These are phyloP conservation scores for Halichondria panicea DNA, from an alignment of 37 sponge, comb jelly and placozoan genomes.

Conservation along the genomic window DNA sequence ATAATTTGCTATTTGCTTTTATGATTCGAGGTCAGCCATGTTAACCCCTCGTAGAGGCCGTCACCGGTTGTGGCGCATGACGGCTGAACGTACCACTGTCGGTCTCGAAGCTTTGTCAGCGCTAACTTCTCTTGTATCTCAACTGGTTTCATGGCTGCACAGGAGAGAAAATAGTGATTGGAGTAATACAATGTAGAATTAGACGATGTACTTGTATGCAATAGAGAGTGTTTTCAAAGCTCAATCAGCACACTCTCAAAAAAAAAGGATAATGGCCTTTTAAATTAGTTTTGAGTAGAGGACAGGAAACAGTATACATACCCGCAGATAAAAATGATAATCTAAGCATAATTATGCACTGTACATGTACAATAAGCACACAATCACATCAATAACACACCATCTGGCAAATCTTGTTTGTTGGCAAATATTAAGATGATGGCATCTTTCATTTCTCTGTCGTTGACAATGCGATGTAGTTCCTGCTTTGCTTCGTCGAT, in stretches of 20 bases:
- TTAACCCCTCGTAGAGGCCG: slow-evolving; percentile 95
- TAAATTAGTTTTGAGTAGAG: background rate
- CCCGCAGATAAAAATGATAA: background rate
- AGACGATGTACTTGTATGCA: too few relatives aligned
- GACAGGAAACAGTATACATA: background rate
- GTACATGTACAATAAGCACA: background rate
- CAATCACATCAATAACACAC: slow-evolving; percentile 35
- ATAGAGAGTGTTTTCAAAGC: too few relatives aligned
- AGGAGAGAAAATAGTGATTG: too few relatives aligned
- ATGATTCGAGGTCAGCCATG: slow-evolving; percentile 95
- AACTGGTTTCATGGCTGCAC: slow-evolving; percentile 93
- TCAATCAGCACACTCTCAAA: too few relatives aligned
- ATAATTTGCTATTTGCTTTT: slow-evolving; percentile 51
- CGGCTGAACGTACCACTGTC: slow-evolving; percentile 98
- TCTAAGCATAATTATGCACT: background rate
- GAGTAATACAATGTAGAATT: too few relatives aligned
- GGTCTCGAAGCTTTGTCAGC: slow-evolving; percentile 86
- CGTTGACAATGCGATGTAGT: slow-evolving; percentile 94
- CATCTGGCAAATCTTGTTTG: slow-evolving; percentile 95
- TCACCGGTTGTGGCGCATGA: slow-evolving; percentile 95
- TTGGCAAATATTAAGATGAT: slow-evolving; percentile 96
- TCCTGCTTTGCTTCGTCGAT: slow-evolving; percentile 95
- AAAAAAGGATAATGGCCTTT: too few relatives aligned
- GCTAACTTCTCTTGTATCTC: slow-evolving; percentile 92
- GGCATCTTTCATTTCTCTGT: slow-evolving; percentile 95